Evolutionary conservation across 2,888 invertebrate genomes (phyloP), one percentile per base, ranked within the genome.

Genomic region (Ormia ochracea): DNA sequence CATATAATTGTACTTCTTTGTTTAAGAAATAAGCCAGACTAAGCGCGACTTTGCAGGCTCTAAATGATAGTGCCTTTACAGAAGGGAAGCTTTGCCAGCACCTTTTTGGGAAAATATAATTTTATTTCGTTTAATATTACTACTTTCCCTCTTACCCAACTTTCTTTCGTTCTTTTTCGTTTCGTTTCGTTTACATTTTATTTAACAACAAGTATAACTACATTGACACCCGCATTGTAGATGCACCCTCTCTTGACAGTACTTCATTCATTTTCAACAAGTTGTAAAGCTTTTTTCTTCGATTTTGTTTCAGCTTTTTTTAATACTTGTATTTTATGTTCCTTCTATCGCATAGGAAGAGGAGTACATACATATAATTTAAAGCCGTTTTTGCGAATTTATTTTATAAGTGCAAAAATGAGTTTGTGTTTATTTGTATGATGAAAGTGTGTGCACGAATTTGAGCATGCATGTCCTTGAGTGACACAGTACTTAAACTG

Each of bases 251-350:
- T 36, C 21, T 48, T 69, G 61, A 45, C 68, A 79, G 79, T 70
- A 79, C 79, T 79, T 76, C 58, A 79, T 79, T 69, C 70, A 75
- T 75, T 78, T 79, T 79, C 75, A 79, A 79, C 75, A 79, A 75
- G 70, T 70, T 65, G 58, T 48, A 65, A 74, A 43, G 69, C 68
- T 69, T 68, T 78, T 59, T 65, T 69, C 54, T 69, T 79, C 59
- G 70, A 70, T 70, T 79, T 75, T 66, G 68, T 52, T 78, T 74
- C 17, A 38, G 19, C 38, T 69, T 26, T 41, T 31, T 58, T 31
- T 45, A 1, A 9, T 19, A 21, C 21, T 52, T 56, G 3, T 28
- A 14, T 54, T 10, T 21, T 33, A 28, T 68, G 38, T 26, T 10
- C 74, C 65, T 74, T 70, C 54, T 59, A 12, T 63, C 50, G n/a